Conservation (phyloP, 2,888 invertebrate species). For the Pterobdella sp. region DNA sequence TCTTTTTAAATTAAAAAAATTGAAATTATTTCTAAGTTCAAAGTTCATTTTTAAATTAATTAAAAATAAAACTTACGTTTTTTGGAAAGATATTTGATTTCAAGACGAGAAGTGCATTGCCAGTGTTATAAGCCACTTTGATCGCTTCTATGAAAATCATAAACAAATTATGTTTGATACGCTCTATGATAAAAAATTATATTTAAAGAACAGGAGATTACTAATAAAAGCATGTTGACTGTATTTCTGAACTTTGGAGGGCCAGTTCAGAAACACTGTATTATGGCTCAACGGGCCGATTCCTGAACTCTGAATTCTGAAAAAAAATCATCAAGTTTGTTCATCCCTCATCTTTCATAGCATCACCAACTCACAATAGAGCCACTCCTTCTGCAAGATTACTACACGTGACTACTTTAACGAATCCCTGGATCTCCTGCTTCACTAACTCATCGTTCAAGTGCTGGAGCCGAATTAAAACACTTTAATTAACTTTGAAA, state of each 20-base stretch:
- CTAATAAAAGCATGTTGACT: constrained; percentile 36
- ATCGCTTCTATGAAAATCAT: no score
- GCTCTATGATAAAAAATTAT: no score
- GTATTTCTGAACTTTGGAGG: constrained; percentile 27
- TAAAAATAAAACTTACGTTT: no score
- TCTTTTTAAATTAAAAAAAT: no score
- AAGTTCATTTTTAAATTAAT: no score
- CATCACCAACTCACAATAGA: constrained; percentile 61
- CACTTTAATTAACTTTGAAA: neutral
- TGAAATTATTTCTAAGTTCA: no score
- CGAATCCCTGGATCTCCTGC: constrained; percentile 40
- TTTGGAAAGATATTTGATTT: no score
- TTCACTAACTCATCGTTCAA: constrained; percentile 34
- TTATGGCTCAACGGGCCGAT: constrained; percentile 39
- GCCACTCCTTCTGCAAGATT: constrained; percentile 52
- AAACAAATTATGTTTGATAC: no score
- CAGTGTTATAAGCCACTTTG: no score
- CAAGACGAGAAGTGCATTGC: no score
- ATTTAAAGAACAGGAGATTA: constrained; percentile 16
- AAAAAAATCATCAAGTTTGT: neutral
- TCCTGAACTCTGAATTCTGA: constrained; percentile 40
- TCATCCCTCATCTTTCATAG: neutral
- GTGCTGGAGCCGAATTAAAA: constrained; percentile 30
- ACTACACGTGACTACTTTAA: constrained; percentile 38
- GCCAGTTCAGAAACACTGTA: constrained; percentile 40